Evolutionary conservation across 1,140 invertebrate genomes (phyloP), one percentile per base, ranked within the genome.

Genomic region (Idris sp.): DNA sequence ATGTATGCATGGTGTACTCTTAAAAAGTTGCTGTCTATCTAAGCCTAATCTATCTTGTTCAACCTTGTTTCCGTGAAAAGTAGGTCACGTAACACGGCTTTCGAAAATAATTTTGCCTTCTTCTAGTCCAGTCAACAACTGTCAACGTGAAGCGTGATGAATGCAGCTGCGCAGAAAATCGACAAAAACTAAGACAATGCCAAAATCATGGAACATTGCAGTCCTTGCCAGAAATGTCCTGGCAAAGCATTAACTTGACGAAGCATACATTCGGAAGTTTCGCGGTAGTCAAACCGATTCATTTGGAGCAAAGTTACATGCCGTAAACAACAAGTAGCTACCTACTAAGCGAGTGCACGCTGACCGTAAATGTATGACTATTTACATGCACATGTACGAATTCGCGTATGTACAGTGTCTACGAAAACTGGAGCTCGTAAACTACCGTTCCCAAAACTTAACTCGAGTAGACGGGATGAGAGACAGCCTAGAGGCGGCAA

Each of bases 291-390:
- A 76, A 77, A 77, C 77, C 82, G 78, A 83, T 84, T 83, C 82
- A 80, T 82, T 83, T 76, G 71, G 61, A 76, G 79, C 53, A 76
- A 83, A 84, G 80, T 83, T 84, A 76, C 78, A 82, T 77, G 61
- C 76, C 82, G 84, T 84, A 85, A 85, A 85, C 83, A 85, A 83
- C 83, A 82, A 80, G 79, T 80, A 83, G 76, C 82, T 81, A 78
- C 69, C 77, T 79, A 80, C 81, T 76, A 69, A 72, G 68, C 67
- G 68, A 65, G 58, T 36, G 44, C 54, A 72, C 58, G 51, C 74
- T 77, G 68, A 77, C 74, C 74, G 74, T 77, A 77, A 77, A 72
- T 73, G 64, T 51, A 65, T 59, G 68, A 75, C 76, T 75, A 73
- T 75, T 78, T 72, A 59, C 59, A 59, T 68, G 54, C 62, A 71